Evolutionary conservation across 1,140 invertebrate species (phyloP), one percentile per base, ranked within the genome.

Genomic region (Cryptotermes secundus): DNA sequence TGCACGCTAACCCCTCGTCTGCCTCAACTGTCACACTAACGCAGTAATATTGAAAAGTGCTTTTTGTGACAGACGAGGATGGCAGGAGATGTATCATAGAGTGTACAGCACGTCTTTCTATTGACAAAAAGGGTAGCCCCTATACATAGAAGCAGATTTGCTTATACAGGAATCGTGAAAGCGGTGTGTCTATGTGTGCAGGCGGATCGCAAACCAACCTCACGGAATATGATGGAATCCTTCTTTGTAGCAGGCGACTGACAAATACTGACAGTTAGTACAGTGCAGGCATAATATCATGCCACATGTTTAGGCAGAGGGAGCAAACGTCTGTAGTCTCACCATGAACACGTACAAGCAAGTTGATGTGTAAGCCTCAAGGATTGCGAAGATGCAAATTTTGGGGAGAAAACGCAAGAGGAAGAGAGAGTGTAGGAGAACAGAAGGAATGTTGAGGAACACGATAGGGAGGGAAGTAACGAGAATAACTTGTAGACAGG

Each of bases 1-100:
- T 31, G 2, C 14, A 49, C 22, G 3, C 19, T 49, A 49, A 16
- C 45, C 59, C 59, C n/a, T 2, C 59, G 26, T 12, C 16, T 12
- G 0, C 59, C 26, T n/a, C 2, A 14, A 72, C 26, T n/a, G 59
- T 72, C 59, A 72, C 14, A 3, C 26, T n/a, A 72, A 72, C 19
- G n/a, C n/a, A 72, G 59, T 72, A 72, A 72, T n/a, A 72, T 72
- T 72, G 59, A 72, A 72, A 72, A 72, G 59, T 72, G 59, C 26
- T 0, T 49, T 49, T 49, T 49, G 45, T 49, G 45, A 49, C 45
- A 31, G 59, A 72, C 59, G 10, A 72, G 59, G n/a, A 72, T 31
- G 59, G 26, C n/a, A 26, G 31, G 59, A 72, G n/a, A 72, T n/a
- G 59, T 72, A 72, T 72, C n/a, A 72, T 38, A 38, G 4, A n/a